Percentiles rank a stretch among this genome's conserved stretches.
These are phyloP conservation scores for Crotalus viridis DNA, from an alignment of 2,113 vertebrate genomes.

Conservation along the genomic window DNA sequence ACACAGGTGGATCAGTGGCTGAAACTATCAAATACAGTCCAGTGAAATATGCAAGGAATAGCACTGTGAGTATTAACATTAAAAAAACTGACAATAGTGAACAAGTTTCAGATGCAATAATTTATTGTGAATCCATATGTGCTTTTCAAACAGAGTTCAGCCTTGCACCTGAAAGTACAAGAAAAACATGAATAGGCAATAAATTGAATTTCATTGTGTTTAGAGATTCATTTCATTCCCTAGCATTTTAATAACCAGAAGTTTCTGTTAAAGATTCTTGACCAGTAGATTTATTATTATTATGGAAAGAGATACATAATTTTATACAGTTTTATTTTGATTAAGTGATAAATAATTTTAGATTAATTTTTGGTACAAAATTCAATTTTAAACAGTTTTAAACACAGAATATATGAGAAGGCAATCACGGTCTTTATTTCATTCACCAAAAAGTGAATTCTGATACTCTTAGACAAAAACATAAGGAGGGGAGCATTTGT, in stretches of 20 bases:
- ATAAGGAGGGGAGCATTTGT: neutral
- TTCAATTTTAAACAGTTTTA: neutral
- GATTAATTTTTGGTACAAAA: neutral
- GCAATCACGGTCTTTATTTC: neutral
- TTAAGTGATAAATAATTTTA: neutral
- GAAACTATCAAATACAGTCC: neutral
- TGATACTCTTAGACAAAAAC: neutral
- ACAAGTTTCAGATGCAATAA: neutral
- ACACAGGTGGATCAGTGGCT: neutral
- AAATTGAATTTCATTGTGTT: neutral
- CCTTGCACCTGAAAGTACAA: neutral
- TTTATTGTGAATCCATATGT: neutral
- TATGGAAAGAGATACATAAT: neutral
- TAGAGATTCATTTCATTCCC: neutral
- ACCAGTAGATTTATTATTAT: neutral
- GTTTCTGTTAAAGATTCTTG: neutral
- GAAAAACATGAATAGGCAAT: neutral
- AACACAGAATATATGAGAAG: neutral
- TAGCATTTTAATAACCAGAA: neutral
- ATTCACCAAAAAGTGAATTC: neutral
- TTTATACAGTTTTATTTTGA: neutral
- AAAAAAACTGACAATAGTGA: neutral
- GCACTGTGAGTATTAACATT: neutral
- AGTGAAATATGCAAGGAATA: neutral
- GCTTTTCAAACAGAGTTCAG: neutral